A percentile compares a stretch with the other conserved stretches of the same genome.
These are phyloP conservation scores for Athalia cordata DNA, from an alignment of 2,888 invertebrate genomes.

Conservation along the genomic window DNA sequence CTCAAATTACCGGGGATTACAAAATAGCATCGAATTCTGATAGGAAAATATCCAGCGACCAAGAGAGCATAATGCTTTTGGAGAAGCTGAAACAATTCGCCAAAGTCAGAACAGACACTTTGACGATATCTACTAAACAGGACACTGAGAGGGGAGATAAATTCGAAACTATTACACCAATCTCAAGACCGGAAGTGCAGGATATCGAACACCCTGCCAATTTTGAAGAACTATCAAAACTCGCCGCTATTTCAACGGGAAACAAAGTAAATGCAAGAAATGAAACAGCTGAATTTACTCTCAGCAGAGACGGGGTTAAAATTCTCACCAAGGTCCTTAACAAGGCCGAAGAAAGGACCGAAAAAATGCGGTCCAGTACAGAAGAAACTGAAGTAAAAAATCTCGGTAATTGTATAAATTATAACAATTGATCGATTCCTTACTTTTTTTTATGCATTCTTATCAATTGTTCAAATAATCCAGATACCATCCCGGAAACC, in stretches of 20 bases:
- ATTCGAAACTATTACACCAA: slow-evolving; percentile 47
- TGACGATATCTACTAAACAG: slow-evolving; percentile 20
- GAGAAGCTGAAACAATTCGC: slow-evolving; percentile 65
- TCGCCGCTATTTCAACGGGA: slow-evolving; percentile 64
- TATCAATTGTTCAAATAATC: neutral
- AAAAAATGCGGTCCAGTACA: slow-evolving; percentile 59
- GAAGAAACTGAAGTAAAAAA: slow-evolving; percentile 49
- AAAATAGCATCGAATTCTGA: slow-evolving; percentile 58
- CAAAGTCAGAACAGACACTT: slow-evolving; percentile 56
- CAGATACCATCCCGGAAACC: slow-evolving; percentile 64
- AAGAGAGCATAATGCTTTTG: slow-evolving; percentile 58
- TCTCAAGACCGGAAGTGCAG: slow-evolving; percentile 8
- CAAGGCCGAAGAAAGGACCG: slow-evolving; percentile 71
- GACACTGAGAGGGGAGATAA: neutral
- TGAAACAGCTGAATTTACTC: slow-evolving; percentile 73
- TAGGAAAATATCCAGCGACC: slow-evolving; percentile 60
- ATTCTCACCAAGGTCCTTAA: slow-evolving; percentile 81
- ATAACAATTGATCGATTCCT: neutral
- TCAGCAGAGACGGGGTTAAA: slow-evolving; percentile 81
- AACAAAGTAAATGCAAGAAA: slow-evolving; percentile 58
- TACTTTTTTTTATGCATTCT: neutral
- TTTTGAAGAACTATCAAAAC: slow-evolving; percentile 65
- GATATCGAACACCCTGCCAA: slow-evolving; percentile 47
- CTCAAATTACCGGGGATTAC: slow-evolving; percentile 42
- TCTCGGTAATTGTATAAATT: slow-evolving; percentile 11